Evolutionary conservation across 2,113 vertebrate species (phyloP), one percentile per base, ranked within the genome.

Genomic region (Larimichthys crocea): DNA sequence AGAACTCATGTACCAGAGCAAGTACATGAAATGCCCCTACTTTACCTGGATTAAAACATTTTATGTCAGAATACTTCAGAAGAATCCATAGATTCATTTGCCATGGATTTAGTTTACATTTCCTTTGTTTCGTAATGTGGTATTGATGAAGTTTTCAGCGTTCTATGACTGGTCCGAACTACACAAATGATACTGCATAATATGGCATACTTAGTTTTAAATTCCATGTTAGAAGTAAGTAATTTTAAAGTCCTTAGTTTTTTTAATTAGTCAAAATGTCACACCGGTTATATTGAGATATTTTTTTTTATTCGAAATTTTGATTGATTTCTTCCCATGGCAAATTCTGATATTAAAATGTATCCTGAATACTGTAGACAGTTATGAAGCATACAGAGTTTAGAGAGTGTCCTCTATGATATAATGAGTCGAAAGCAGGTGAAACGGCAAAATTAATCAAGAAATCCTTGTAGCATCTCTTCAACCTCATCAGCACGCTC

Each of bases 1-100:
- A 60, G 40, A 6, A 1, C 40, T 76, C 40, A 86, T 86, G 60
- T 84, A 79, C 83, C 22, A 60, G 10, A 10, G 24, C 63, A 49
- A 17, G 59, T 46, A 19, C 3, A 3, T 14, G 2, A 71, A 70
- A 67, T 46, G 50, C 55, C 48, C 61, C 17, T 35, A 77, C 35
- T 72, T 63, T 16, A 86, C 52, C 42, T 48, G 29, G 26, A 76
- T 63, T 76, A 62, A 59, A 53, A 56, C 8, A 15, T 66, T 76
- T 52, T 60, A 35, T 35, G 11, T 40, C 46, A 14, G 7, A 68
- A 59, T 19, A 60, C 15, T 22, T 14, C 16, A 20, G n/a, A 48
- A 50, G 59, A 2, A 22, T 44, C 2, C 59, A 12, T n/a, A 26
- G 1, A 19, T 68, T 56, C 0, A 31, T 49, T 40, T 49, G 1